Conservation (phyloP, 30 jellyfish, hydroid and myxozoan genomes). For the Turritopsis rubra region DNA sequence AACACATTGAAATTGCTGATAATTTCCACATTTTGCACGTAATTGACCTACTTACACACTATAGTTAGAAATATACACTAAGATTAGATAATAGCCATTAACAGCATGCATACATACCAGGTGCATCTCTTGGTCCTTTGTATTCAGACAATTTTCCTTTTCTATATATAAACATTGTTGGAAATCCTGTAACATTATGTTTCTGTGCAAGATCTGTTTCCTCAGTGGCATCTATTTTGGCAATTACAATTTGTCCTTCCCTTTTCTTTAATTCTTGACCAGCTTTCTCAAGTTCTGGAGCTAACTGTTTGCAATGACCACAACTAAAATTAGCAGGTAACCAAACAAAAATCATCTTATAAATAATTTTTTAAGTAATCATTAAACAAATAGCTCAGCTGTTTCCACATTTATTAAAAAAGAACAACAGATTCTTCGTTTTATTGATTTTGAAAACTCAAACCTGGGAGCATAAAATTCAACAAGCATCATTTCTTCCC, state of each 20-base stretch:
- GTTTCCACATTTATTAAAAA: constrained; percentile 11
- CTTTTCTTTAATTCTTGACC: constrained; percentile 59
- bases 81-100: not conserved
- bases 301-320: constrained; percentile 93
- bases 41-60: too few relatives aligned
- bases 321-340: constrained; percentile 56
- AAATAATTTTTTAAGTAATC: not conserved
- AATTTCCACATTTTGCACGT: too few relatives aligned
- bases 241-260: constrained; percentile 72
- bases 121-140: constrained; percentile 93
- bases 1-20: not conserved
- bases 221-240: constrained; percentile 89
- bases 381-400: not conserved
- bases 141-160: constrained; percentile 86
- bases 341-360: too few relatives aligned
- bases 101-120: constrained; percentile 35
- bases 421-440: constrained; percentile 38
- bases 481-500: constrained; percentile 93
- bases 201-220: constrained; percentile 76
- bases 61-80: not conserved
- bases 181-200: constrained; percentile 85
- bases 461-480: constrained; percentile 98
- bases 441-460: not conserved
- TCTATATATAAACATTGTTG: constrained; percentile 76
- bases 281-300: constrained; percentile 97